Base-by-base conservation (phyloP, 2,113 vertebrate genomes). In the Phaethon lepturus region DNA sequence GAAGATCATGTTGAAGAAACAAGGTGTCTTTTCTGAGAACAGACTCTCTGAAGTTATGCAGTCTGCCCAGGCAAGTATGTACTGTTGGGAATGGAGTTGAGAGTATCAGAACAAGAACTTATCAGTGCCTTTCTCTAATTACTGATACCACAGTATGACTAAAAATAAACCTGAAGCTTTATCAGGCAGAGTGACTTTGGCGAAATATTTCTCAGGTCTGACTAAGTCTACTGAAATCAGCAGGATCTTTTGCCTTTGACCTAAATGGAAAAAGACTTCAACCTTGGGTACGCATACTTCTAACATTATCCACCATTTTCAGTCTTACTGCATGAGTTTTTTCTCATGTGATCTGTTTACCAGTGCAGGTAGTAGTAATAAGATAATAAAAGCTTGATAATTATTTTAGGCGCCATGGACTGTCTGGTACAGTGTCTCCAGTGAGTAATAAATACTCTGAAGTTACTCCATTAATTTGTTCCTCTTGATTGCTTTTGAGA, bases 391-490 rank as follows among this genome's bases (percentile, higher is more conserved):
- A 52, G 25, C 23, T 47, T 82, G 95, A 87, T 96, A 78, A 81
- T 74, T 93, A 68, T 80, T 92, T 95, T 66, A 18, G 11, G 55
- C 85, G n/a, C 58, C 72, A 85, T 56, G 81, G 33, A 80, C 85
- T 85, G 94, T 95, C 94, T 97, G 96, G 85, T 84, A 81, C 80
- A 19, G 80, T 91, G 97, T 96, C 78, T 93, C 31, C 19, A 50
- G 79, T 40, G 58, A 96, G 93, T 86, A 96, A 97, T 96, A 95
- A 90, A 66, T 62, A 74, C 58, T 80, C 93, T 63, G 66, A 93
- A 96, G 40, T 85, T 95, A 87, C 78, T 93, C 79, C 69, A 94
- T 95, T 92, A 87, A 85, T 90, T 84, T 84, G 4, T 69, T 95
- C 33, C 33, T 59, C 59, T 88, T 68, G 55, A 80, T 94, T 92